Conservation (phyloP, 2,113 vertebrate species). For the Phalacrocorax pelagicus region DNA sequence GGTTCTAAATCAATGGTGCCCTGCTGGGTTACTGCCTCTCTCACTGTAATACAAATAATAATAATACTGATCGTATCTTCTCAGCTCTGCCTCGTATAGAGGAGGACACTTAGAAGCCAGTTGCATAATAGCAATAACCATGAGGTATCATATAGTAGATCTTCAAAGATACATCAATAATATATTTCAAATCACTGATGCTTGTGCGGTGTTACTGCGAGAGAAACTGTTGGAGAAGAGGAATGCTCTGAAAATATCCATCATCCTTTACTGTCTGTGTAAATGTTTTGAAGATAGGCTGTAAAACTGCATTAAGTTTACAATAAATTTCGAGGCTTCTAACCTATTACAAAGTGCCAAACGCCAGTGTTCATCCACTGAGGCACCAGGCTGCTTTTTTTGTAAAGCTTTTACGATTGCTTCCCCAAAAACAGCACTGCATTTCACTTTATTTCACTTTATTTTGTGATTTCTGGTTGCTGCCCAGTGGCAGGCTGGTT, state of each 20-base stretch:
- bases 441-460: neutral
- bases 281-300: constrained; percentile 57
- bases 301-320: constrained; percentile 44
- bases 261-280: constrained; percentile 59
- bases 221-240: neutral
- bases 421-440: neutral
- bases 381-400: neutral
- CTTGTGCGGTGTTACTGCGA: neutral
- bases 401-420: neutral
- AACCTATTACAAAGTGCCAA: constrained; percentile 22
- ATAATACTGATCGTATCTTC: neutral
- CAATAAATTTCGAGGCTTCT: constrained; percentile 29
- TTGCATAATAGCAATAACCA: constrained; percentile 30
- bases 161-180: constrained; percentile 48
- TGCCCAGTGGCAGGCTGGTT: neutral
- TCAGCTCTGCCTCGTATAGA: neutral
- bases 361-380: neutral
- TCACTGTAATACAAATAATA: neutral
- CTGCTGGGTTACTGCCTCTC: neutral
- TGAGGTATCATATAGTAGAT: constrained; percentile 9
- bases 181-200: neutral
- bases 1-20: constrained; percentile 4
- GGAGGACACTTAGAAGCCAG: constrained; percentile 28
- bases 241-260: constrained; percentile 36
- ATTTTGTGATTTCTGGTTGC: neutral